phyloP scores from a whole-genome alignment of 2,113 vertebrate genomes.

The Trematomus loennbergii region DNA sequence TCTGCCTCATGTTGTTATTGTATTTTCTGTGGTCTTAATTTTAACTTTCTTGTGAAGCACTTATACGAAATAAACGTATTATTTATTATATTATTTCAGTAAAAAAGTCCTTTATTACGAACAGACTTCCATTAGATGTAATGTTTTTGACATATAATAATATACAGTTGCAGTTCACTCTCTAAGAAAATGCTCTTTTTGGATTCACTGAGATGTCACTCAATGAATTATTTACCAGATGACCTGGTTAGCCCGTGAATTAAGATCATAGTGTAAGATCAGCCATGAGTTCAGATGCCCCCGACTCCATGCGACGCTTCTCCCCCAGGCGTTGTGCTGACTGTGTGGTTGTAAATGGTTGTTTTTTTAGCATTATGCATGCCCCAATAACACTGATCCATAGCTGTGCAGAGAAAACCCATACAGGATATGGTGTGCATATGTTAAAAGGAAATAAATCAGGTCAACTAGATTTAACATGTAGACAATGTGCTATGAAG shows the following conservation, averaged over 20 bases:
- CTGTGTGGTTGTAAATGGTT: slow-evolving; percentile 59
- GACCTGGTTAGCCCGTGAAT: slow-evolving; percentile 63
- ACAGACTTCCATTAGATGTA: not conserved
- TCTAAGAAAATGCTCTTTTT: slow-evolving; percentile 4
- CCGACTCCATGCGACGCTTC: slow-evolving; percentile 12
- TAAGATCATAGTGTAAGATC: slow-evolving; percentile 35
- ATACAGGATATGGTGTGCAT: not conserved
- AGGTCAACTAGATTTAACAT: not conserved
- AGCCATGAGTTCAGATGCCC: slow-evolving; percentile 37
- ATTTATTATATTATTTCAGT: too few relatives aligned
- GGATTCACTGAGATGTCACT: slow-evolving; percentile 43
- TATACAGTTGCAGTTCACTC: not conserved
- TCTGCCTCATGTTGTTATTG: too few relatives aligned
- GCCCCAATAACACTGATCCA: slow-evolving; percentile 68
- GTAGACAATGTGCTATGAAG: not conserved
- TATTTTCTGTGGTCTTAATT: too few relatives aligned
- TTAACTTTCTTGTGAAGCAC: too few relatives aligned
- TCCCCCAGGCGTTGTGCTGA: slow-evolving; percentile 26
- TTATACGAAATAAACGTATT: too few relatives aligned
- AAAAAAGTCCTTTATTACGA: too few relatives aligned
- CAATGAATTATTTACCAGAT: slow-evolving; percentile 54
- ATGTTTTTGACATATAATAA: not conserved
- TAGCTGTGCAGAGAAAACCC: slow-evolving; percentile 4
- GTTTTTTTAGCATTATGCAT: slow-evolving; percentile 74
- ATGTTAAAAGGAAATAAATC: not conserved